Evolutionary conservation across 2,797 vertebrate genomes (phyloP).

Genomic region (Chaetodon trifasciatus): DNA sequence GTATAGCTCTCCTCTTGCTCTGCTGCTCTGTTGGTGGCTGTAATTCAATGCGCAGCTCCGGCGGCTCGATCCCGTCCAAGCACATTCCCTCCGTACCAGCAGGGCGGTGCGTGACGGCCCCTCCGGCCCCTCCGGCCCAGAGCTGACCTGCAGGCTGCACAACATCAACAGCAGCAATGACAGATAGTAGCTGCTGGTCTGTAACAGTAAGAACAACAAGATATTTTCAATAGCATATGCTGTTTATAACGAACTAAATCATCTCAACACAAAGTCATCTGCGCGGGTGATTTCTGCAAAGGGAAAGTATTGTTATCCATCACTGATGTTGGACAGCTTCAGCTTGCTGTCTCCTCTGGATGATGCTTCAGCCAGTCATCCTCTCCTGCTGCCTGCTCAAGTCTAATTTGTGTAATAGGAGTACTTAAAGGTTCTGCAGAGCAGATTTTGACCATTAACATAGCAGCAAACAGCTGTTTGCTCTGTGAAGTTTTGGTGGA

Average conservation of each 20-base stretch:
- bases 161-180: slow-evolving; percentile 2
- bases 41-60: slow-evolving; percentile 80
- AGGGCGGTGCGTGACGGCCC: slow-evolving; percentile 16
- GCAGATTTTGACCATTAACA: no score
- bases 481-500: no score
- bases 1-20: slow-evolving; percentile 48
- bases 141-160: slow-evolving; percentile 39
- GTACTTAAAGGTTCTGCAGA: neutral
- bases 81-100: slow-evolving; percentile 73
- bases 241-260: neutral
- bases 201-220: neutral
- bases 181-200: no score
- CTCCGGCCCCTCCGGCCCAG: slow-evolving; percentile 29
- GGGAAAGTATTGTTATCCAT: neutral
- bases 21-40: slow-evolving; percentile 76
- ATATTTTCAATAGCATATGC: no score
- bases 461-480: no score
- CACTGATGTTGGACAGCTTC: neutral
- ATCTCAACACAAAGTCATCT: neutral
- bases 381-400: neutral
- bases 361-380: neutral
- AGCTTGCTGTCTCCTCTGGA: neutral
- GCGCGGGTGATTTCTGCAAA: neutral
- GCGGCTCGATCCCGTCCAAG: slow-evolving; percentile 78
- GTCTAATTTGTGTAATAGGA: neutral